Conservation (phyloP, 2,888 invertebrate species). For the Lamellibrachia satsuma region DNA sequence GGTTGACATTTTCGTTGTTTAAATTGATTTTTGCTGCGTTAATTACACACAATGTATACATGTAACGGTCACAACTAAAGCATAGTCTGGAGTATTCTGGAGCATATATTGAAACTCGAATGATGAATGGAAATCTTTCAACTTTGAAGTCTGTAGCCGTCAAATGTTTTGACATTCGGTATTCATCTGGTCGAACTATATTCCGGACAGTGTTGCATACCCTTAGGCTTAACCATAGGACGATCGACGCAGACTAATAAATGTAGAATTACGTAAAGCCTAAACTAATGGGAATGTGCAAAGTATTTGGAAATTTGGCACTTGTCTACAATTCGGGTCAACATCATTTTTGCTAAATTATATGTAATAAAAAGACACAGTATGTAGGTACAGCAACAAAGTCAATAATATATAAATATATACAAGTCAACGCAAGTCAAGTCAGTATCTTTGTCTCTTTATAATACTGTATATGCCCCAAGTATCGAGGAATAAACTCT, state of each 20-base stretch:
- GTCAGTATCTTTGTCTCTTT: no score
- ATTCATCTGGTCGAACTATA: background rate
- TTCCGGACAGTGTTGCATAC: background rate
- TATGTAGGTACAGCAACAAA: no score
- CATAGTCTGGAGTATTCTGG: background rate
- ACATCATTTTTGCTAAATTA: no score
- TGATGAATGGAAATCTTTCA: background rate
- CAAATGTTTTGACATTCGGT: background rate
- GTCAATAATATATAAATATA: no score
- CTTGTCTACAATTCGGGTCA: no score
- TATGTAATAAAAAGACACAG: no score
- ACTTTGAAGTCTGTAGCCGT: background rate
- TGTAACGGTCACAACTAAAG: background rate
- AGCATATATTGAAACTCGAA: background rate
- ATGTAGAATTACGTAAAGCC: background rate
- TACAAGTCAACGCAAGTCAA: no score
- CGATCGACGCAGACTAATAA: background rate
- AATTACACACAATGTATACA: background rate
- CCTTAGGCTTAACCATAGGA: background rate
- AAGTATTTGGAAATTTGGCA: no score
- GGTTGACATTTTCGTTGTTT: constrained; percentile 1
- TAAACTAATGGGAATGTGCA: background rate
- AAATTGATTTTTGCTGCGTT: background rate
- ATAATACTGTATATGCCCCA: no score
- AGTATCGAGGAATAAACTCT: no score